Base-by-base conservation (phyloP, 2,888 invertebrate genomes). In the Thecocarcelia acutangulata region DNA sequence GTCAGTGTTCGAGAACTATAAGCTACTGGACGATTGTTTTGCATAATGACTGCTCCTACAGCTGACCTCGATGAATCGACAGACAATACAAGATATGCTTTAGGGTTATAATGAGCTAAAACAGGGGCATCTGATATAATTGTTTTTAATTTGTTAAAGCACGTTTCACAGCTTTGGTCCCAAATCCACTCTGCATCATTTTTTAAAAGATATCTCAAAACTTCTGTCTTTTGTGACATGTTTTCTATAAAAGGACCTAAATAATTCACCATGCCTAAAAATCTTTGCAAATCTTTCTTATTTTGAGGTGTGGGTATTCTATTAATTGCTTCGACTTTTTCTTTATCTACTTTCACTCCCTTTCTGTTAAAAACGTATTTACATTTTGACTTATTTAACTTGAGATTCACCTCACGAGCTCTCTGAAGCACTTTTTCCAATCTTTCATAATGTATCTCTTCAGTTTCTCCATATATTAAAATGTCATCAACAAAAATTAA, bases 91-190 rank as follows among this genome's bases (percentile, higher is more conserved):
- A 75, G 44, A 48, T 50, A 19, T 58, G 24, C 9, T 50, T 75
- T 56, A n/a, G 48, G 28, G 58, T 74, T 64, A 66, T 68, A 68
- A 40, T 75, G 52, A 40, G 59, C 50, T 17, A 75, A n/a, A 21
- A 68, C 68, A 48, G 17, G 17, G 1, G 17, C 15, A 19, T 17
- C 17, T 2, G 19, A 48, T 48, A 48, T 48, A 9, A 48, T 48
- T 48, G 15, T 17, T 48, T 48, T 48, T n/a, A n/a, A n/a, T n/a
- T n/a, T 15, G 11, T 48, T 9, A 48, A 17, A 48, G 9, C 19
- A 48, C 9, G 15, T 48, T 48, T 58, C 52, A 61, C 28, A 68
- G 66, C 61, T 37, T 68, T 48, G n/a, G 61, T 76, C 21, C 48
- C 54, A 56, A 46, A 56, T 54, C 46, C 42, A 17, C 4, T 44